Percentiles rank a stretch among this genome's conserved stretches.
Conservation (phyloP, 2,888 invertebrate species). For the Homarus gammarus region DNA sequence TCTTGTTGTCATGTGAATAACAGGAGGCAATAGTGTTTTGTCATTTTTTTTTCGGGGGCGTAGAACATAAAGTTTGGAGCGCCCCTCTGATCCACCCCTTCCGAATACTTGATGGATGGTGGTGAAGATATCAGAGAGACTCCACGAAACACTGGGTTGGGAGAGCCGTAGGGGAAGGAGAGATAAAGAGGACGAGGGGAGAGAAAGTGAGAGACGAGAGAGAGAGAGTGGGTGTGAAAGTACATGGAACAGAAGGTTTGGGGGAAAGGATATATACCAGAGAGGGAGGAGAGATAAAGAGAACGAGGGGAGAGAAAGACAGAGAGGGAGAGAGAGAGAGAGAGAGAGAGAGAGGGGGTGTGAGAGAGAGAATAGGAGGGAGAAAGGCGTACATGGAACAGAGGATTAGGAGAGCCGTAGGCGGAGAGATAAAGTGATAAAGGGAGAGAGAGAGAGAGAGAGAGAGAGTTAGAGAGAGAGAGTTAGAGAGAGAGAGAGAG, state of each 20-base stretch:
- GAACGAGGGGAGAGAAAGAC: slow-evolving; percentile 2
- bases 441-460: neutral
- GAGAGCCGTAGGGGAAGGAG: neutral
- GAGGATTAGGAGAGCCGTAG: neutral
- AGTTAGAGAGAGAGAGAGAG: neutral
- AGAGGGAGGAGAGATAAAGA: slow-evolving; percentile 4
- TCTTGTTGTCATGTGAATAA: too few species aligned
- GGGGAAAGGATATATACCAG: neutral
- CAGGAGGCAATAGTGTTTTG: too few species aligned
- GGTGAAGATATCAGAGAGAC: neutral
- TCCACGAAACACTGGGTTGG: neutral
- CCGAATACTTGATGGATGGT: neutral
- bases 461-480: neutral
- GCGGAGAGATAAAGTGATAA: neutral
- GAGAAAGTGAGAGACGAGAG: neutral
- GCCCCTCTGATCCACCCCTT: too few species aligned
- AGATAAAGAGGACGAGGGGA: slow-evolving; percentile 25
- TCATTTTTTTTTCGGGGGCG: too few species aligned
- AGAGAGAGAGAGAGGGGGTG: too few species aligned
- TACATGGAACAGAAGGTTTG: neutral
- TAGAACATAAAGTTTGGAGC: too few species aligned
- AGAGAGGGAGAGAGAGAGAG: too few species aligned
- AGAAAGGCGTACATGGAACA: neutral
- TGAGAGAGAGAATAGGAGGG: neutral
- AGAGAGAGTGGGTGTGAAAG: slow-evolving; percentile 7